These are phyloP conservation scores for Tholera decimalis DNA, from an alignment of 2,888 invertebrate genomes.

Conservation along the genomic window DNA sequence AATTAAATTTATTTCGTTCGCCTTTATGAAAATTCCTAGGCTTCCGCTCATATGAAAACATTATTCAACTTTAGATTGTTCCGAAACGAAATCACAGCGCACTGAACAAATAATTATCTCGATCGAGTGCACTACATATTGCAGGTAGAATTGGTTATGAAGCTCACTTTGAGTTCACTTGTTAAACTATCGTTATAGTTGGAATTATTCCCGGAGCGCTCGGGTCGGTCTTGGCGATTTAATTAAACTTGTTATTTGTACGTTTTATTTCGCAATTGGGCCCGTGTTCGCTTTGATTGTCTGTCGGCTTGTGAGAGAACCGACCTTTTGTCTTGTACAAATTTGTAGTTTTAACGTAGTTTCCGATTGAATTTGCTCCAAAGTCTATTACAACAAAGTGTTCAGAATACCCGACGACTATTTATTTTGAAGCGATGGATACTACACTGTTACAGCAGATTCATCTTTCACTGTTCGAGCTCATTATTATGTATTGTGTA, in stretches of 20 bases:
- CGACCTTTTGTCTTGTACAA: constrained; percentile 76
- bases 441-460: constrained; percentile 62
- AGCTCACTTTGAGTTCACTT: constrained; percentile 86
- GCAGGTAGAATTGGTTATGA: constrained; percentile 82
- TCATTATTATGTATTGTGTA: constrained; percentile 75
- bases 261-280: constrained; percentile 89
- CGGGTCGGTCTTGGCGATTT: constrained; percentile 85
- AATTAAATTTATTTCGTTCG: constrained; percentile 20
- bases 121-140: constrained; percentile 78
- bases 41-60: constrained; percentile 27
- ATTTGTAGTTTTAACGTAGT: constrained; percentile 66
- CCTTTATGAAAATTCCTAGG: constrained; percentile 32
- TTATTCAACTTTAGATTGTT: constrained; percentile 56
- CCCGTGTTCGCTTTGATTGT: constrained; percentile 86
- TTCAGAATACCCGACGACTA: constrained; percentile 52
- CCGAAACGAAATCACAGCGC: constrained; percentile 65
- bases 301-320: constrained; percentile 77
- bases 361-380: constrained; percentile 68
- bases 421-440: constrained; percentile 59
- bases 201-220: constrained; percentile 81
- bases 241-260: constrained; percentile 91
- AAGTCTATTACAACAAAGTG: constrained; percentile 56
- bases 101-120: constrained; percentile 74
- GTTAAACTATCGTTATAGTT: constrained; percentile 88
- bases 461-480: constrained; percentile 71